Base-by-base conservation (phyloP, 35 echinoderm and acorn worm species). In the Ophioderma brevispina region DNA sequence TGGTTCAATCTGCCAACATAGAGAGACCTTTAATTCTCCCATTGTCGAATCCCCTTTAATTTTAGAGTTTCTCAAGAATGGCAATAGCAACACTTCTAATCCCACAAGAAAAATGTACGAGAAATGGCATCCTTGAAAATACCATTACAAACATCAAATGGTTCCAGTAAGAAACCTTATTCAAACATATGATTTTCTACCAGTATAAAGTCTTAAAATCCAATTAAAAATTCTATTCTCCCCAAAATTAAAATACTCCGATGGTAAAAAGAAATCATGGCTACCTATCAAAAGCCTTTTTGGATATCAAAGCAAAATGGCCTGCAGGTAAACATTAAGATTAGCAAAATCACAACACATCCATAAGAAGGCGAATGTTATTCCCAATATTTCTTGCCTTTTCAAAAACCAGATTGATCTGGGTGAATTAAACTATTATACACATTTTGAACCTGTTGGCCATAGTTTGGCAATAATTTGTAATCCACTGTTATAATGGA, bases 401-500 rank as follows among this genome's bases (percentile, higher is more conserved):
- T 0, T 32, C 2, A 79, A n/a, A 79, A 79, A 79, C 77, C 77
- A 31, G 77, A 79, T 79, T 79, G 75, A 77, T 77, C n/a, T n/a
- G n/a, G n/a, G n/a, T n/a, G n/a, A 4, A 46, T 46, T 17, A 46
- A 6, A 10, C 17, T 32, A 33, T 76, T n/a, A n/a, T n/a, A 79
- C 18, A n/a, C n/a, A 36, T 19, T 35, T 79, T 79, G 30, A 79
- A 79, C 15, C 33, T 33, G 35, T 79, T 38, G 35, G 77, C 77
- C 2, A 79, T 0, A 18, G 77, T 79, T 38, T 32, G 77, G n/a
- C 2, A 79, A 46, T 46, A n/a, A 46, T 4, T 17, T 46, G 4
- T 46, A 46, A 46, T 46, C 41, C 4, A 46, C 41, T 8, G 41
- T 46, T 17, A 46, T 8, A 46, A 17, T 8, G 41, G 17, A 46